A percentile compares a stretch with the other conserved stretches of the same genome.
These are phyloP conservation scores for Acrossocheilus wenchowensis DNA, from an alignment of 2,797 vertebrate genomes.

Conservation along the genomic window DNA sequence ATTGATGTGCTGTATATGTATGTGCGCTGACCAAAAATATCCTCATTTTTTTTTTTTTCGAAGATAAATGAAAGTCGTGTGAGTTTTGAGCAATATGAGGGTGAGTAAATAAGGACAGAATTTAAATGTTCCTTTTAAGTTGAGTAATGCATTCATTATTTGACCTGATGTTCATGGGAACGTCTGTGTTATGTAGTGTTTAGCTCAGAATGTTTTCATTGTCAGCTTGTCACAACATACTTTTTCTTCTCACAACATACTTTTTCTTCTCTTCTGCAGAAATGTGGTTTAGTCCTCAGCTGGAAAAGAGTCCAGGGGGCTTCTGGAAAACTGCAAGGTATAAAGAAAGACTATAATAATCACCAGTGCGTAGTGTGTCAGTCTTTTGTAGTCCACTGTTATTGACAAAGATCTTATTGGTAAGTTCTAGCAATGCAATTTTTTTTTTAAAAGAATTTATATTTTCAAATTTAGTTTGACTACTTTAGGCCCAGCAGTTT, in stretches of 20 bases:
- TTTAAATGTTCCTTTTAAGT: neutral
- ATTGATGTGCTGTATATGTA: neutral
- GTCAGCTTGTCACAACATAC: slow-evolving; percentile 26
- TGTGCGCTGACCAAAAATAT: neutral
- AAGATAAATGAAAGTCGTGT: neutral
- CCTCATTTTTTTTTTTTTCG: neutral
- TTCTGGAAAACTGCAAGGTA: slow-evolving; percentile 99
- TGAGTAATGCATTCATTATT: neutral
- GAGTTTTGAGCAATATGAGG: neutral
- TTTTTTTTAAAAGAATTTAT: neutral
- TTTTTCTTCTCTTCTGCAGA: slow-evolving; percentile 77
- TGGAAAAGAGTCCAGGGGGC: slow-evolving; percentile 99
- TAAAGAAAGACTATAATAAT: slow-evolving; percentile 50
- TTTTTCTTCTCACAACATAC: slow-evolving; percentile 59
- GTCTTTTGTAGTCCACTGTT: neutral
- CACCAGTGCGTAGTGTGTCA: neutral
- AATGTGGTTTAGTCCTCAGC: slow-evolving; percentile 98
- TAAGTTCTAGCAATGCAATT: neutral
- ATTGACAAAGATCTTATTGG: neutral
- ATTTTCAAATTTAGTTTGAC: neutral
- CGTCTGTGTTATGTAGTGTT: neutral
- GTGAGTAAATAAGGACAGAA: neutral
- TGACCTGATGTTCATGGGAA: too few species aligned
- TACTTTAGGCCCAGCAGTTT: neutral
- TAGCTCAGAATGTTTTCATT: neutral